phyloP scores from a whole-genome alignment of 92 coral and sea anemone genomes.

The Pocillopora grandis region DNA sequence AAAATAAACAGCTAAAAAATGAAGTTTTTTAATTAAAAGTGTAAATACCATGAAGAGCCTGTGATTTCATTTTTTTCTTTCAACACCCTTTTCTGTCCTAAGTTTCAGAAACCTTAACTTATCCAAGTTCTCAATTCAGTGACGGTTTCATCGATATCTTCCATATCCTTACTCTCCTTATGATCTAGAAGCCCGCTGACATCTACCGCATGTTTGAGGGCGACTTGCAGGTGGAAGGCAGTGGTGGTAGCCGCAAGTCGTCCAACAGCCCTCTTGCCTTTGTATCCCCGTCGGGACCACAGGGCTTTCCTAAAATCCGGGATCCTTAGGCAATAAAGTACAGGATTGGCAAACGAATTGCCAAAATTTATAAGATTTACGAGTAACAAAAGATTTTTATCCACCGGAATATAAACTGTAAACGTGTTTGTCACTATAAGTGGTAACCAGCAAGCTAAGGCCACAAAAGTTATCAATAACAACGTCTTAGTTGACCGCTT shows the following conservation, averaged over 20 bases:
- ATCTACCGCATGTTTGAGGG: slow-evolving; percentile 21
- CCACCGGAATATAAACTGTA: slow-evolving; percentile 27
- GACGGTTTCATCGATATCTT: not conserved
- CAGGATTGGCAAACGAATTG: slow-evolving; percentile 42
- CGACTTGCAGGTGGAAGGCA: slow-evolving; percentile 28
- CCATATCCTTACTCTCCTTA: not conserved
- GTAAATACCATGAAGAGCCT: no score
- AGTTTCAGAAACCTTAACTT: not conserved
- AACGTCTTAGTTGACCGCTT: slow-evolving; percentile 30
- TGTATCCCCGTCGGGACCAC: not conserved
- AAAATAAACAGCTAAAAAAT: no score
- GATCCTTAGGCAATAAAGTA: slow-evolving; percentile 31
- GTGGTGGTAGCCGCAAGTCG: slow-evolving; percentile 32
- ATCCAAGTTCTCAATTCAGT: not conserved
- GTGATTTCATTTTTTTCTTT: no score
- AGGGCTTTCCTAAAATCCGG: slow-evolving; percentile 36
- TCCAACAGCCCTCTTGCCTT: slow-evolving; percentile 1
- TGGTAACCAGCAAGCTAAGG: slow-evolving; percentile 31
- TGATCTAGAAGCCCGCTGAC: not conserved
- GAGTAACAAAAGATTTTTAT: not conserved
- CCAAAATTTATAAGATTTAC: slow-evolving; percentile 30
- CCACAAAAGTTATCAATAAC: slow-evolving; percentile 7
- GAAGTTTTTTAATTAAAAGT: no score
- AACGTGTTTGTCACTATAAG: slow-evolving; percentile 15
- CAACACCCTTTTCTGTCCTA: not conserved